These are phyloP conservation scores for Drosophila anomalata DNA, from an alignment of 2,888 invertebrate genomes.

Conservation along the genomic window DNA sequence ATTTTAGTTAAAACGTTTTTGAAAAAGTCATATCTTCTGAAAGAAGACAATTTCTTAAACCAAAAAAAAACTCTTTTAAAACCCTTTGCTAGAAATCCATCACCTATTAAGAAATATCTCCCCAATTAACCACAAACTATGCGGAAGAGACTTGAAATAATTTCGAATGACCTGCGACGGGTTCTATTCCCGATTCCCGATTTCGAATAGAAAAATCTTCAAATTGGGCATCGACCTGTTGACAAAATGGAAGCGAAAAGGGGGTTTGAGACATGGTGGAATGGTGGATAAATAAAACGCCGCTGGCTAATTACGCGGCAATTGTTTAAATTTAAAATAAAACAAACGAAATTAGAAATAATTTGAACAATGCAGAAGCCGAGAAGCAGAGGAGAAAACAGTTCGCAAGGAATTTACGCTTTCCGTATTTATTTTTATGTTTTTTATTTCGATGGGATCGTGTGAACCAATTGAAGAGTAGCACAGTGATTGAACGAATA, in stretches of 20 bases:
- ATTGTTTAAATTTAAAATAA: constrained; percentile 58
- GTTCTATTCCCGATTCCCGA: constrained; percentile 58
- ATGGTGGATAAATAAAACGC: constrained; percentile 16
- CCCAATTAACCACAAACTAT: constrained; percentile 64
- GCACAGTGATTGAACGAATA: constrained; percentile 34
- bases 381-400: background rate
- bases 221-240: constrained; percentile 22
- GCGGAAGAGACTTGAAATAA: constrained; percentile 79
- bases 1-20: background rate
- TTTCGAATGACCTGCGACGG: constrained; percentile 66
- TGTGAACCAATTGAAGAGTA: constrained; percentile 58
- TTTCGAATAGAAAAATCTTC: constrained; percentile 21
- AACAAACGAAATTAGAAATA: constrained; percentile 53
- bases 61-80: too few relatives aligned
- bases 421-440: constrained; percentile 55
- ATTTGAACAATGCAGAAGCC: constrained; percentile 53
- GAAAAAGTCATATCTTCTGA: background rate
- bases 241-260: constrained; percentile 1
- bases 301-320: constrained; percentile 56
- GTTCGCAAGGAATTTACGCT: constrained; percentile 39
- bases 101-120: constrained; percentile 9
- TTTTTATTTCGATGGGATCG: constrained; percentile 42
- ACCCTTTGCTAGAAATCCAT: background rate
- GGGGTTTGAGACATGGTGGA: constrained; percentile 2
- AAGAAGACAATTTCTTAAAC: too few relatives aligned